Percentiles rank a stretch among this genome's conserved stretches.
These are phyloP conservation scores for Leucophenga montana DNA, from an alignment of 2,888 invertebrate genomes.

Conservation along the genomic window DNA sequence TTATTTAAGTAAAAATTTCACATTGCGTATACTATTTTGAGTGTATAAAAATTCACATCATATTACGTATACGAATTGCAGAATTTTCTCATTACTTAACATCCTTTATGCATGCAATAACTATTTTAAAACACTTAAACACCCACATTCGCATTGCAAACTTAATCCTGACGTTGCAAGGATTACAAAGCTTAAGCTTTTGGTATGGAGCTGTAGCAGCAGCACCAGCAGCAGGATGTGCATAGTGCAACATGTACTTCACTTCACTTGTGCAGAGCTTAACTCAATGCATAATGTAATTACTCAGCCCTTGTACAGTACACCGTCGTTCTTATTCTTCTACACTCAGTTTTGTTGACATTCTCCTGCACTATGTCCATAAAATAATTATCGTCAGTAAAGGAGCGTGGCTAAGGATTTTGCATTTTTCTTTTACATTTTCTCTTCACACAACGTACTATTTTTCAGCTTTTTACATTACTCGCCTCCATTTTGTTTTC, in stretches of 20 bases:
- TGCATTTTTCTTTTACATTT: no score
- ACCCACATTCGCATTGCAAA: background rate
- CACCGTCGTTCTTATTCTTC: no score
- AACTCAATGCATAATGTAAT: slow-evolving; percentile 6
- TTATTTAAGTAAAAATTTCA: slow-evolving; percentile 27
- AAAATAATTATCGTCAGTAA: background rate
- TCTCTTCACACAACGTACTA: no score
- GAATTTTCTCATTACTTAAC: background rate
- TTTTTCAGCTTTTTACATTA: no score
- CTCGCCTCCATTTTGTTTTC: no score
- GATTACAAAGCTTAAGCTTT: background rate
- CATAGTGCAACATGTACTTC: no score
- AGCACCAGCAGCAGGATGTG: no score
- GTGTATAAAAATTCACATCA: background rate
- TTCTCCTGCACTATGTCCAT: background rate
- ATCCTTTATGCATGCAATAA: background rate
- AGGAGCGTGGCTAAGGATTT: no score
- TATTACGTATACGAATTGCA: background rate
- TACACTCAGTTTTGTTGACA: no score
- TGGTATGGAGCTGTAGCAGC: background rate
- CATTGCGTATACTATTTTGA: background rate
- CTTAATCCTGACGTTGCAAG: background rate
- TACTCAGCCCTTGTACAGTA: background rate
- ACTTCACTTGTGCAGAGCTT: background rate
- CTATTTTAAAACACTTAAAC: background rate